Percentiles rank a stretch among this genome's conserved stretches.
Evolutionary conservation across 92 coral and sea anemone species (phyloP).

Genomic region (Palythoa heliodiscus): DNA sequence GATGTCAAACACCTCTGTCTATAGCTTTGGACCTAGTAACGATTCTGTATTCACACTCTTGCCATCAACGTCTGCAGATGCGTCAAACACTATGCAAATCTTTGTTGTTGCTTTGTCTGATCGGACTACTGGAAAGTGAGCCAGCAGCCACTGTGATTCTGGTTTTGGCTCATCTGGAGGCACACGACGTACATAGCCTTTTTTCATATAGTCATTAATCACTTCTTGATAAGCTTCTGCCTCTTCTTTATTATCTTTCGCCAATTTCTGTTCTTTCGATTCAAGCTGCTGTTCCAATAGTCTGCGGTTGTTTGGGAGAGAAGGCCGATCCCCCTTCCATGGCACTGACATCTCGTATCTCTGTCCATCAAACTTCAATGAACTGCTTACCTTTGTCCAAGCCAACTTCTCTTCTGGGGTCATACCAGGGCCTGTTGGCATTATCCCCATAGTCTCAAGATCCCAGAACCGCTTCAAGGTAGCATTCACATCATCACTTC

Average conservation of each 20-base stretch:
- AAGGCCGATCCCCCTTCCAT: neutral
- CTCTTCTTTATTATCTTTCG: conserved; percentile 29
- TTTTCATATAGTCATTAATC: conserved; percentile 58
- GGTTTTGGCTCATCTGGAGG: conserved; percentile 51
- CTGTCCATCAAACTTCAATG: neutral
- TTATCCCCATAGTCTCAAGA: conserved; percentile 63
- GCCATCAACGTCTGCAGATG: conserved; percentile 39
- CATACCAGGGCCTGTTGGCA: conserved; percentile 40
- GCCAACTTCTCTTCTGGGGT: neutral
- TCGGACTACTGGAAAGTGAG: conserved; percentile 49
- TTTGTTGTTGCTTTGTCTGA: conserved; percentile 31
- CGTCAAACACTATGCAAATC: conserved; percentile 35
- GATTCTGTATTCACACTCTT: conserved; percentile 42
- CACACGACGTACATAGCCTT: conserved; percentile 50
- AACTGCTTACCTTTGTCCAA: neutral
- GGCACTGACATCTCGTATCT: neutral
- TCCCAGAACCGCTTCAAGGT: conserved; percentile 69
- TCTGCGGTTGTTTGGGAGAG: conserved; percentile 39
- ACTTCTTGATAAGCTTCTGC: conserved; percentile 59
- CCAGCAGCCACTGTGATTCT: conserved; percentile 54
- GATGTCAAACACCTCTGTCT: neutral
- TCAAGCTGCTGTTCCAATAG: conserved; percentile 41
- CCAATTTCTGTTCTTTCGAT: conserved; percentile 38
- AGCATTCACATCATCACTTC: conserved; percentile 42
- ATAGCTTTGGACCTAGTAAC: neutral